These are phyloP conservation scores for Caenorhabditis becei DNA, from an alignment of 2,888 invertebrate genomes.

Conservation along the genomic window DNA sequence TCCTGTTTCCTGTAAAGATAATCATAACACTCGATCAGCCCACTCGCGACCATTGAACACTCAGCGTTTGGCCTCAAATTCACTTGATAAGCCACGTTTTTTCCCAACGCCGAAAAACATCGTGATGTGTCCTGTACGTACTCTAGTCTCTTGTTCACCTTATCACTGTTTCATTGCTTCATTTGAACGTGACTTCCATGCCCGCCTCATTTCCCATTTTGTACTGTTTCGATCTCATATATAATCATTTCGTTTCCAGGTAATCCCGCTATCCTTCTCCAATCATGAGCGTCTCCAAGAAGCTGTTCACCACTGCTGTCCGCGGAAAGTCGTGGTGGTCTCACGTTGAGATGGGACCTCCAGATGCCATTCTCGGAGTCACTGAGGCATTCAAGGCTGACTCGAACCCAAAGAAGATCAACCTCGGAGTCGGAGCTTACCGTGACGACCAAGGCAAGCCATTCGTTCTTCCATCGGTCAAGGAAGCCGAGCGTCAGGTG, in stretches of 20 bases:
- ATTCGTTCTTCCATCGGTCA: constrained; percentile 97
- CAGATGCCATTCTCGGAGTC: constrained; percentile 90
- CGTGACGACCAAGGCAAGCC: constrained; percentile 96
- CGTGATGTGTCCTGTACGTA: constrained; percentile 32
- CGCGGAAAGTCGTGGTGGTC: constrained; percentile 76
- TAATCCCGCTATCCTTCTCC: constrained; percentile 28
- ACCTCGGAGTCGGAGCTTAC: constrained; percentile 90
- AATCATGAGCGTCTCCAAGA: constrained; percentile 63
- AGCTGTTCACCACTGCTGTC: constrained; percentile 65
- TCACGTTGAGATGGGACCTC: constrained; percentile 80
- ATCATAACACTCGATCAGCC: constrained; percentile 17
- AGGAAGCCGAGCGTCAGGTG: constrained; percentile 90
- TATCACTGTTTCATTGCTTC: constrained; percentile 49
- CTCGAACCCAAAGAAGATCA: constrained; percentile 93
- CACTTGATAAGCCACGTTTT: constrained; percentile 43
- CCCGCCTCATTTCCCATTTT: constrained; percentile 17
- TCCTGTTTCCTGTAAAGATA: neutral
- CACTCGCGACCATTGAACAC: constrained; percentile 48
- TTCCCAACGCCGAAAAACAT: constrained; percentile 19
- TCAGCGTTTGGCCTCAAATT: neutral
- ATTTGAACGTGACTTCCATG: constrained; percentile 37
- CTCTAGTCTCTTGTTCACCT: constrained; percentile 39
- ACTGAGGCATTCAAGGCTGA: constrained; percentile 93
- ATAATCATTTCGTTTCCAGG: constrained; percentile 28
- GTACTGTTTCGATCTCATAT: neutral